phyloP scores from a whole-genome alignment of 1,140 invertebrate genomes.

The Cydia strobilella region DNA sequence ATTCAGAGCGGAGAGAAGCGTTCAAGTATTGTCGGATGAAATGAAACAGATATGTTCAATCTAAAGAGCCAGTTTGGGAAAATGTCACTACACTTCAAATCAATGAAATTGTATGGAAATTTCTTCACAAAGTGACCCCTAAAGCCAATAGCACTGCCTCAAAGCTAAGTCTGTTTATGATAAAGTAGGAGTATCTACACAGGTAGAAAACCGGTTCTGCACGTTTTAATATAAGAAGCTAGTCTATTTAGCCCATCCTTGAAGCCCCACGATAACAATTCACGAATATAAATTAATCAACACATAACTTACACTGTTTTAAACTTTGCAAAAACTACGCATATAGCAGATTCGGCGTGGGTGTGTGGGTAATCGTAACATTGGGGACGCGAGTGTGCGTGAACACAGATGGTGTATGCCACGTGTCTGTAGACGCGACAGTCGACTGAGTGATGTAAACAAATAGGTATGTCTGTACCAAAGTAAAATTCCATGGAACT shows the following conservation, averaged over 20 bases:
- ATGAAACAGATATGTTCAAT: too few species aligned
- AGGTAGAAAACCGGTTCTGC: background rate
- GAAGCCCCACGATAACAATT: slow-evolving; percentile 21
- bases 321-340: slow-evolving; percentile 43
- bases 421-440: slow-evolving; percentile 4
- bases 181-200: background rate
- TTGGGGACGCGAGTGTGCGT: slow-evolving; percentile 39
- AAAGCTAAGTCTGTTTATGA: background rate
- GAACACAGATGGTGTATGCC: slow-evolving; percentile 36
- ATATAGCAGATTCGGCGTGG: slow-evolving; percentile 35
- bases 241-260: slow-evolving; percentile 20
- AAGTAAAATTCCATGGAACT: too few species aligned
- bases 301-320: slow-evolving; percentile 35
- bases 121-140: too few species aligned
- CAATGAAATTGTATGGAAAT: too few species aligned
- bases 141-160: background rate
- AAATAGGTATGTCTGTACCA: background rate
- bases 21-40: too few species aligned
- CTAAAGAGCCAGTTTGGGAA: too few species aligned
- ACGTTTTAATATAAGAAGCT: background rate
- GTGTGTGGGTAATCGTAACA: slow-evolving; percentile 30
- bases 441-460: background rate
- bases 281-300: slow-evolving; percentile 35
- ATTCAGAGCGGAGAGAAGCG: too few species aligned
- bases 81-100: too few species aligned